These are phyloP conservation scores for Cyanoramphus novaezelandiae DNA, from an alignment of 2,113 vertebrate genomes.

Conservation along the genomic window DNA sequence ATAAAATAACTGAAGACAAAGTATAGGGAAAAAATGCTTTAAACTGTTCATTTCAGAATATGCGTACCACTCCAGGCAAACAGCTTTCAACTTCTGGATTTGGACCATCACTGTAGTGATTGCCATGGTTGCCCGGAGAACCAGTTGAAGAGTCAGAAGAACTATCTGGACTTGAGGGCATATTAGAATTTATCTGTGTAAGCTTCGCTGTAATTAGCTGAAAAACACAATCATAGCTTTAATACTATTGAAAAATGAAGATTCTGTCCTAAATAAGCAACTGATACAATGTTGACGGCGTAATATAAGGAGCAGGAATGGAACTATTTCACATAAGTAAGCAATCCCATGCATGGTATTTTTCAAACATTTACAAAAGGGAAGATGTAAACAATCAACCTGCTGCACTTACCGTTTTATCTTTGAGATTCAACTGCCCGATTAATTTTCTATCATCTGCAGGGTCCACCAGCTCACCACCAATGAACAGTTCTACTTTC, in stretches of 20 bases:
- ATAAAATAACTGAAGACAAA: background rate
- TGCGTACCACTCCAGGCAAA: slow-evolving; percentile 95
- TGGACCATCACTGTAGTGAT: slow-evolving; percentile 97
- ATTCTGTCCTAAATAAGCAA: background rate
- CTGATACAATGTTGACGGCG: background rate
- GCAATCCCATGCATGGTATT: accelerated
- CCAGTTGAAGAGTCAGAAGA: slow-evolving; percentile 98
- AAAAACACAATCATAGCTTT: slow-evolving; percentile 40
- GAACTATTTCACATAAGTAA: background rate
- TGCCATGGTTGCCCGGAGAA: slow-evolving; percentile 97
- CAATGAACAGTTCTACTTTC: slow-evolving; percentile 96
- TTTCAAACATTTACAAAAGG: background rate
- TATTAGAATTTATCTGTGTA: slow-evolving; percentile 98
- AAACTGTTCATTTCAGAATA: background rate
- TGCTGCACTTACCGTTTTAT: slow-evolving; percentile 89
- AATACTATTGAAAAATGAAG: background rate
- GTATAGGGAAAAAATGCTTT: background rate
- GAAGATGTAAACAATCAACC: background rate
- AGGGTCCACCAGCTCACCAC: slow-evolving; percentile 96
- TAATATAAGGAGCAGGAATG: background rate
- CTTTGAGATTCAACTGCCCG: slow-evolving; percentile 97
- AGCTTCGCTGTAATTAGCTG: slow-evolving; percentile 98
- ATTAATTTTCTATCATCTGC: slow-evolving; percentile 97
- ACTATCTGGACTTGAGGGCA: slow-evolving; percentile 99
- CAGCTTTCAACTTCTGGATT: slow-evolving; percentile 99